Evolutionary conservation across 2,113 vertebrate species (phyloP).

Genomic region (Donacobius atricapilla): DNA sequence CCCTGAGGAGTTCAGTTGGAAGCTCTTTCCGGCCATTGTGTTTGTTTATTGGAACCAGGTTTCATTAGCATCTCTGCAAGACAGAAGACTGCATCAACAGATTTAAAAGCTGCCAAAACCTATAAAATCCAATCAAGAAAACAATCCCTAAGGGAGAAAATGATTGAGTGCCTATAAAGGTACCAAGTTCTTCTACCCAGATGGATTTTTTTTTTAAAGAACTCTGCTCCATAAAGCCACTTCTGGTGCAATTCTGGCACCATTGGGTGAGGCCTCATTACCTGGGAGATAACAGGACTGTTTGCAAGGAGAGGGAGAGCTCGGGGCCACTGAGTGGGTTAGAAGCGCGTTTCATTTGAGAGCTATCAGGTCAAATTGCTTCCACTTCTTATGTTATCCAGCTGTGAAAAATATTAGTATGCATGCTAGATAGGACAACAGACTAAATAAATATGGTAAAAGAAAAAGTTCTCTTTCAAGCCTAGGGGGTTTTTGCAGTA

Average conservation of each 20-base stretch:
- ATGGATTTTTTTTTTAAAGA: background rate
- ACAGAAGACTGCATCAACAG: background rate
- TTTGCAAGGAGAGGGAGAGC: background rate
- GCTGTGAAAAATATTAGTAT: background rate
- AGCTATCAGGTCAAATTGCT: constrained; percentile 4
- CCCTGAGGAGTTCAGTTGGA: background rate
- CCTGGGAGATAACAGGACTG: background rate
- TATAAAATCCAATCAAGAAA: background rate
- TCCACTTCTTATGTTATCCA: background rate
- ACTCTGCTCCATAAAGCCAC: background rate
- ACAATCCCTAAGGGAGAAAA: background rate
- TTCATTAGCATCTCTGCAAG: background rate
- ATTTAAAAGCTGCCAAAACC: background rate
- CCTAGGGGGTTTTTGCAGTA: background rate
- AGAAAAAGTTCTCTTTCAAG: background rate
- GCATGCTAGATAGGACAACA: background rate
- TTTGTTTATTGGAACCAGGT: background rate
- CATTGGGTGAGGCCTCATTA: background rate
- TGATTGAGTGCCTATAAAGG: background rate
- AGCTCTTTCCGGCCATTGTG: background rate
- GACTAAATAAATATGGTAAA: background rate
- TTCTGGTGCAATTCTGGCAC: background rate
- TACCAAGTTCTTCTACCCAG: background rate
- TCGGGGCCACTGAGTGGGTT: background rate
- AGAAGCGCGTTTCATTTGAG: background rate